A percentile compares a stretch with the other conserved stretches of the same genome.
Evolutionary conservation across 2,888 invertebrate species (phyloP).

Genomic region (Amphiduros pacificus): DNA sequence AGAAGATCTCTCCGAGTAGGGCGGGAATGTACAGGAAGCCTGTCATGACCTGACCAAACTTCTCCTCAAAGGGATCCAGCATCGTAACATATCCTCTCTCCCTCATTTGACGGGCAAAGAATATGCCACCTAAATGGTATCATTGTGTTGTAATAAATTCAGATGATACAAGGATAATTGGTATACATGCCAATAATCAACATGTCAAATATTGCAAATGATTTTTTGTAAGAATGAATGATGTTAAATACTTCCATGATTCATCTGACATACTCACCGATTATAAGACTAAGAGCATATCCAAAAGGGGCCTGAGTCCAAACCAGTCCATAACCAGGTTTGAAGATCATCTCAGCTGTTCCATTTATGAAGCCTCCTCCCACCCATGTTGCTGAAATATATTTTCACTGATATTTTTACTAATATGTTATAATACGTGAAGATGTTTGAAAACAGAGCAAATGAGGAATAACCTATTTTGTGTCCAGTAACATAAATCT

Average conservation of each 20-base stretch:
- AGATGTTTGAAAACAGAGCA: no score
- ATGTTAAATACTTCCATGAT: no score
- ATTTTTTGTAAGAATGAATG: not conserved
- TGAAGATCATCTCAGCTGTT: slow-evolving; percentile 44
- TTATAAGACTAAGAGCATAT: slow-evolving; percentile 43
- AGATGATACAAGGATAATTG: no score
- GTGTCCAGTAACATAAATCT: no score
- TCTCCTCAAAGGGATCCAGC: slow-evolving; percentile 49
- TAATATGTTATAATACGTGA: no score
- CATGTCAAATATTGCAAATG: no score
- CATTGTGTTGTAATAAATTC: no score
- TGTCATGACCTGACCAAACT: slow-evolving; percentile 44
- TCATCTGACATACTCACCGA: slow-evolving; percentile 38
- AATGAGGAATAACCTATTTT: no score
- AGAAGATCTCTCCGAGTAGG: slow-evolving; percentile 48
- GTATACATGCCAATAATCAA: no score
- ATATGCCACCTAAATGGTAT: slow-evolving; percentile 37
- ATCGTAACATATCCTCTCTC: slow-evolving; percentile 45
- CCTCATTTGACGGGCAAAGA: slow-evolving; percentile 47
- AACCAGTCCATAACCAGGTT: slow-evolving; percentile 40
- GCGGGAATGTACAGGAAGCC: slow-evolving; percentile 48
- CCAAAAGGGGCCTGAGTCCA: slow-evolving; percentile 53
- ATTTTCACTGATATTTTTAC: no score
- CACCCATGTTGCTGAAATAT: slow-evolving; percentile 46
- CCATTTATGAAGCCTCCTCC: slow-evolving; percentile 53